phyloP scores from a whole-genome alignment of 2,113 vertebrate species.

The Nettapus auritus region DNA sequence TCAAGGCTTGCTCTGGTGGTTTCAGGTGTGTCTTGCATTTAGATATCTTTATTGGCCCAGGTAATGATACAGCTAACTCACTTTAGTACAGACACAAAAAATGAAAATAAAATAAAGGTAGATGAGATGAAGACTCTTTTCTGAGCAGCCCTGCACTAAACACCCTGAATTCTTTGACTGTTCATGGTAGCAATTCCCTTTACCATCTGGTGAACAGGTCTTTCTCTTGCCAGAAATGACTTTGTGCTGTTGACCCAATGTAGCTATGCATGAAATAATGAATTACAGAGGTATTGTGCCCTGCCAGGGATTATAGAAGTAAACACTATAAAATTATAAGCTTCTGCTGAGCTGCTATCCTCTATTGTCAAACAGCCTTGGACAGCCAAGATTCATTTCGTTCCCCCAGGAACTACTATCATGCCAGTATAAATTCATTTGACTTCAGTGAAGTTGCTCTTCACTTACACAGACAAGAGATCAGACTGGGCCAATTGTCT shows the following conservation, averaged over 20 bases:
- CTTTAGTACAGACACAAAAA: not conserved
- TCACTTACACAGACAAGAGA: not conserved
- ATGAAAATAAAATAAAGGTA: not conserved
- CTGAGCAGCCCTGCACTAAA: not conserved
- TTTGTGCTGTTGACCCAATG: not conserved
- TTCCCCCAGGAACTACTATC: not conserved
- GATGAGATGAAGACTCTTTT: not conserved
- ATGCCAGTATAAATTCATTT: constrained; percentile 17
- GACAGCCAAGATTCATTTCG: not conserved
- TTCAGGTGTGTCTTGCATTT: not conserved
- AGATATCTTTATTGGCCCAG: not conserved
- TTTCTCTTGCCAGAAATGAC: not conserved
- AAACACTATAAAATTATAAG: not conserved
- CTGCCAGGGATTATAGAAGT: not conserved
- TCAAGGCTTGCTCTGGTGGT: not conserved
- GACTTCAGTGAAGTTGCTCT: not conserved
- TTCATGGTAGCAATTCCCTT: not conserved
- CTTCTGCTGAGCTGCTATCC: not conserved
- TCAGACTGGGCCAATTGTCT: not conserved
- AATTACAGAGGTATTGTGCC: not conserved
- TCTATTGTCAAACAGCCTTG: constrained; percentile 15
- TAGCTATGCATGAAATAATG: not conserved
- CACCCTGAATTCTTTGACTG: not conserved
- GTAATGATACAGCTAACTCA: not conserved
- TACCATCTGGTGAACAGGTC: not conserved